Evolutionary conservation across 2,888 invertebrate species (phyloP).

Genomic region (Luffia ferchaultella): DNA sequence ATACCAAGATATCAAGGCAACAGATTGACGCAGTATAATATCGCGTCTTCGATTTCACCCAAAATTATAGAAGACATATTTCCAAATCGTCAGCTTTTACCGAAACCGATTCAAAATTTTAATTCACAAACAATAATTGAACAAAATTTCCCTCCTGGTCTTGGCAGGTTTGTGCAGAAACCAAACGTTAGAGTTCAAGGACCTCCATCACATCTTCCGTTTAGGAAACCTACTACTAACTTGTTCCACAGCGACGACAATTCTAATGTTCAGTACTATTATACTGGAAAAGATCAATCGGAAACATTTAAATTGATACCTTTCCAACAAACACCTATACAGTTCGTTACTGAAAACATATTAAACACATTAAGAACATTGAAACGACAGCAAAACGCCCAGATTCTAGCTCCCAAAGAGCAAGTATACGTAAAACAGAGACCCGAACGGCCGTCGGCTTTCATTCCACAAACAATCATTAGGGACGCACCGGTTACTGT

Average conservation of each 20-base stretch:
- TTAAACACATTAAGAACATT: constrained; percentile 16
- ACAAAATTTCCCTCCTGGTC: constrained; percentile 22
- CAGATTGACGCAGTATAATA: constrained; percentile 50
- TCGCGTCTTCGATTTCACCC: constrained; percentile 51
- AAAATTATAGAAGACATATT: constrained; percentile 45
- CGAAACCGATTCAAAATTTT: too few species aligned
- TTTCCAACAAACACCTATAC: constrained; percentile 53
- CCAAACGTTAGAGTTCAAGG: neutral
- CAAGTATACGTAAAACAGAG: constrained; percentile 37
- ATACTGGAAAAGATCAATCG: constrained; percentile 36
- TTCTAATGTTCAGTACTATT: constrained; percentile 41
- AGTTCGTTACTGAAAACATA: constrained; percentile 21
- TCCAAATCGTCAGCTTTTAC: constrained; percentile 27
- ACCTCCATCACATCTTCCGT: constrained; percentile 1
- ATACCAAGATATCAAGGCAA: constrained; percentile 58
- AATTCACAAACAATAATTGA: too few species aligned
- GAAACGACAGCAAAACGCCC: constrained; percentile 29
- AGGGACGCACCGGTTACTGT: constrained; percentile 36
- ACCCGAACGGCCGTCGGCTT: constrained; percentile 32
- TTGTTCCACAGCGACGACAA: constrained; percentile 30
- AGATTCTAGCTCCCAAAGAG: constrained; percentile 31
- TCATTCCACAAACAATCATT: constrained; percentile 23
- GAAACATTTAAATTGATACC: constrained; percentile 56
- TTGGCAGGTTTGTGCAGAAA: neutral
- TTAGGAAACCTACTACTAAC: constrained; percentile 39